phyloP scores from a whole-genome alignment of 2,797 vertebrate species.

The Diceros bicornis region DNA sequence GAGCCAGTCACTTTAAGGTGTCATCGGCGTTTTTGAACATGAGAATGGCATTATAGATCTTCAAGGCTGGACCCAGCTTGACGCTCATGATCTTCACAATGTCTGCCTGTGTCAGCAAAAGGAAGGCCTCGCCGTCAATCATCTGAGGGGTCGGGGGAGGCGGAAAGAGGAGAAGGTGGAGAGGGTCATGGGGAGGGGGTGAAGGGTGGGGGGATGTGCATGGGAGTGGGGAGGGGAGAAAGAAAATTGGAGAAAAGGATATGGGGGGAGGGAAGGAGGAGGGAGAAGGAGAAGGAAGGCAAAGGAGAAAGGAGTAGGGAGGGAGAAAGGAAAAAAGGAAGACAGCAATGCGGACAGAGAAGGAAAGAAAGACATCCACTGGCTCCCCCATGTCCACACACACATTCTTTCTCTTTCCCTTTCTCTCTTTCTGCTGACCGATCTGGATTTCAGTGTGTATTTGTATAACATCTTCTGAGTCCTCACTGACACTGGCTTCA shows the following conservation, averaged over 20 bases:
- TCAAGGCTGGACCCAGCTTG: constrained; percentile 98
- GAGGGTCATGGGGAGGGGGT: neutral
- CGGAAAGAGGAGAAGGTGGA: constrained; percentile 9
- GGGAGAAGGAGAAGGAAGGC: neutral
- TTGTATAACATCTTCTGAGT: neutral
- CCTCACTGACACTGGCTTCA: neutral
- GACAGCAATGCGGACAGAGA: constrained; percentile 75
- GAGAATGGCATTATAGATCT: constrained; percentile 99
- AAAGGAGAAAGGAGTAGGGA: constrained; percentile 27
- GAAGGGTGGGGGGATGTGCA: neutral
- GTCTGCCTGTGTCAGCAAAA: constrained; percentile 98
- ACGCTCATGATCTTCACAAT: constrained; percentile 99
- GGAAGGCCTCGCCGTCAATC: constrained; percentile 98
- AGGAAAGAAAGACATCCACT: constrained; percentile 66
- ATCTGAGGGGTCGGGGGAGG: constrained; percentile 90
- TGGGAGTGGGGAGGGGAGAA: neutral
- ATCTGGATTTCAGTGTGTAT: neutral
- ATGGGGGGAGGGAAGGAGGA: neutral
- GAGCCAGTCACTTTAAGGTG: constrained; percentile 94
- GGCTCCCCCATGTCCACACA: neutral
- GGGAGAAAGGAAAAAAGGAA: constrained; percentile 73
- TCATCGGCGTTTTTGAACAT: constrained; percentile 98
- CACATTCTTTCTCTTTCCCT: neutral
- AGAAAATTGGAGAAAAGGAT: neutral
- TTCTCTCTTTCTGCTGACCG: neutral